Percentiles rank a stretch among this genome's conserved stretches.
These are phyloP conservation scores for Hofmannophila pseudospretella DNA, from an alignment of 2,888 invertebrate species.

Conservation along the genomic window DNA sequence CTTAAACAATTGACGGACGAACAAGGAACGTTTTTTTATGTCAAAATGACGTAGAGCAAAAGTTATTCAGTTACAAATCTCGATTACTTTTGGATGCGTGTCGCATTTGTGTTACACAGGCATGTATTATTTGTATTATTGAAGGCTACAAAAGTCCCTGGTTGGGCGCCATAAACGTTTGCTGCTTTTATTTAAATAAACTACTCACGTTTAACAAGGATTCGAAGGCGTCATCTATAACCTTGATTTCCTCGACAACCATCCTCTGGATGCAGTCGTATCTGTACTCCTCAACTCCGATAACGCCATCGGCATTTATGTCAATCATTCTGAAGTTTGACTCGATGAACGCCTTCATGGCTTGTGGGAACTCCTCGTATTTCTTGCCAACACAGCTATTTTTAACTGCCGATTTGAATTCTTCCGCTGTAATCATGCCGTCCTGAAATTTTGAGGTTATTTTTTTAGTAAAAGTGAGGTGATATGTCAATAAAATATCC, in stretches of 20 bases:
- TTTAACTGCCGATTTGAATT: constrained; percentile 88
- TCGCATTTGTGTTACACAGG: too few species aligned
- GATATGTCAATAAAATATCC: constrained; percentile 9
- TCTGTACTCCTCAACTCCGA: constrained; percentile 88
- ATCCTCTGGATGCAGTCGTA: constrained; percentile 90
- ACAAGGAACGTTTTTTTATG: too few species aligned
- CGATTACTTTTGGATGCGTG: too few species aligned
- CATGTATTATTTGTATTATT: too few species aligned
- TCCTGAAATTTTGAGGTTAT: constrained; percentile 75
- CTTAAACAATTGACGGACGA: background rate
- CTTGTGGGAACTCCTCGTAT: constrained; percentile 89
- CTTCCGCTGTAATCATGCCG: constrained; percentile 87
- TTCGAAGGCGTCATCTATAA: constrained; percentile 87
- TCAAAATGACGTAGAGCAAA: too few species aligned
- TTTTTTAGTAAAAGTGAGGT: constrained; percentile 5
- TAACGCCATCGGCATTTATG: constrained; percentile 87
- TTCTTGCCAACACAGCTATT: constrained; percentile 87
- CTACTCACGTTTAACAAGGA: constrained; percentile 84
- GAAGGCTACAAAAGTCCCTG: background rate
- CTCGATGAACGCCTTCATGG: constrained; percentile 92
- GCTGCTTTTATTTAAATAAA: background rate
- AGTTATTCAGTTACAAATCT: too few species aligned
- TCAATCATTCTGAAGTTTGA: constrained; percentile 90
- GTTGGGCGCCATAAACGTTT: background rate
- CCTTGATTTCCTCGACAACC: constrained; percentile 85